phyloP scores from a whole-genome alignment of 2,113 vertebrate genomes.

The Tenrec ecaudatus region DNA sequence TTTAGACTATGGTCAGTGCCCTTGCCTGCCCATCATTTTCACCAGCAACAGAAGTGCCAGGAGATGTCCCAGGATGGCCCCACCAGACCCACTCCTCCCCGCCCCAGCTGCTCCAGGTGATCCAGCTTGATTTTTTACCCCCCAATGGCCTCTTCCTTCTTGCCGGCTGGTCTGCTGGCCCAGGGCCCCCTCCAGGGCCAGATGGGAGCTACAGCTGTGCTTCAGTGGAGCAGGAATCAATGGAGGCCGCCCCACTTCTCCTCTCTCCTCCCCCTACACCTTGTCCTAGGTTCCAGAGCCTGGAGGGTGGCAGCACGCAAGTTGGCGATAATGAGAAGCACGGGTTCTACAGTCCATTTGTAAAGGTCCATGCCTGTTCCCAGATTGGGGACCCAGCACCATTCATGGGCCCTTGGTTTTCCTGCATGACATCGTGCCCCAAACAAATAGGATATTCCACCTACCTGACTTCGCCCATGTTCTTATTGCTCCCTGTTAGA shows the following conservation, averaged over 20 bases:
- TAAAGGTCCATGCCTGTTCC: background rate
- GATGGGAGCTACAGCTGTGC: background rate
- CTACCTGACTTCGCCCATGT: rapidly evolving
- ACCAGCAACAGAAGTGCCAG: background rate
- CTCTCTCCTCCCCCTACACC: too few relatives aligned
- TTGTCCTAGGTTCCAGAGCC: background rate
- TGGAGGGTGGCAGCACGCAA: background rate
- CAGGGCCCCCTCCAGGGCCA: background rate
- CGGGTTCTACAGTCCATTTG: background rate
- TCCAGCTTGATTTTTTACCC: rapidly evolving
- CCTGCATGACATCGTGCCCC: too few relatives aligned
- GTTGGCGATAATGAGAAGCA: background rate
- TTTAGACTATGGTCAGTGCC: background rate
- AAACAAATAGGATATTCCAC: background rate
- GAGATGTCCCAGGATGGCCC: background rate
- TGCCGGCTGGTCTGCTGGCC: background rate
- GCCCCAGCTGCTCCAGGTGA: background rate
- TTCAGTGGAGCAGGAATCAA: background rate
- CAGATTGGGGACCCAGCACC: background rate
- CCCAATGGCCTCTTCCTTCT: background rate
- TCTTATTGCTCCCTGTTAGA: background rate
- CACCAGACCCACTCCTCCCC: background rate
- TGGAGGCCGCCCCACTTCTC: background rate
- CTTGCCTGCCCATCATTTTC: background rate
- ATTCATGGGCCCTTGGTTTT: too few relatives aligned